These are phyloP conservation scores for Grus americana DNA, from an alignment of 2,113 vertebrate genomes.

Conservation along the genomic window DNA sequence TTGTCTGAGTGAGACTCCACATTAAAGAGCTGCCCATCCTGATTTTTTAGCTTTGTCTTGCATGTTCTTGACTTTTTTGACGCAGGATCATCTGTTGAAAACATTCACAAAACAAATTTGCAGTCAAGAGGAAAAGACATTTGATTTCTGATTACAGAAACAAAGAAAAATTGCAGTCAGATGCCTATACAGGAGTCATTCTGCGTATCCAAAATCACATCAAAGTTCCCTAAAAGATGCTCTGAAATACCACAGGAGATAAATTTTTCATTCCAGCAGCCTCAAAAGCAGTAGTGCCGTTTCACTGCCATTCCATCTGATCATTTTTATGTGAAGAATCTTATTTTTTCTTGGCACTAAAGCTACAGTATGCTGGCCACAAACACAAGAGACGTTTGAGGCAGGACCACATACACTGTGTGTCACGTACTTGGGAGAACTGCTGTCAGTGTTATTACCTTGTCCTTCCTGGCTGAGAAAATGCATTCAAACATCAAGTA, in stretches of 20 bases:
- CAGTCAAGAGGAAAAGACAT: not conserved
- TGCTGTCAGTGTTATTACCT: not conserved
- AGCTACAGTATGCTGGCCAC: not conserved
- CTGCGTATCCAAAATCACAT: not conserved
- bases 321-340: not conserved
- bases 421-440: not conserved
- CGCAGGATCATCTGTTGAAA: constrained; percentile 63
- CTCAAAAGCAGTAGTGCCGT: not conserved
- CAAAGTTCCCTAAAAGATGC: not conserved
- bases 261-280: not conserved
- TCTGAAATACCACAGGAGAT: not conserved
- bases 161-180: not conserved
- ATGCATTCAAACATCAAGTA: not conserved
- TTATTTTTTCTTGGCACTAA: not conserved
- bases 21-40: constrained; percentile 81
- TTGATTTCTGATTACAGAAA: not conserved
- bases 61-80: constrained; percentile 7
- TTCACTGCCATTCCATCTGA: not conserved
- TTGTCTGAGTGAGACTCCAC: constrained; percentile 86
- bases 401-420: not conserved
- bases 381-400: not conserved
- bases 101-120: not conserved
- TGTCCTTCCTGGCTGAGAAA: not conserved
- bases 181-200: not conserved
- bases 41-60: constrained; percentile 61